These are phyloP conservation scores for Ginglymostoma cirratum DNA, from an alignment of 2,113 vertebrate species.

Conservation along the genomic window DNA sequence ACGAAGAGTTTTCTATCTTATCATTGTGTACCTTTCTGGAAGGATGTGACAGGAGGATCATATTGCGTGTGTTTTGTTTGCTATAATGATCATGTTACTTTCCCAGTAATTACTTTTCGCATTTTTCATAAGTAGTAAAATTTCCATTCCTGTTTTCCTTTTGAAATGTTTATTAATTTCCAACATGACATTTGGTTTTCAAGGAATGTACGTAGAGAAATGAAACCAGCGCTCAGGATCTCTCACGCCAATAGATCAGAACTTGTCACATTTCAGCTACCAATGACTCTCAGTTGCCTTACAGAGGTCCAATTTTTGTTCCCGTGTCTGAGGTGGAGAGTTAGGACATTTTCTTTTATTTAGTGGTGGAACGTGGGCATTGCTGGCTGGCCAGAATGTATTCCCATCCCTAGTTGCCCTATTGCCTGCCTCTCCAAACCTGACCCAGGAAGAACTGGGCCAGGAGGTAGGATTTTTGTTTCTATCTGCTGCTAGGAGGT, in stretches of 20 bases:
- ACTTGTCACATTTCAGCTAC: background rate
- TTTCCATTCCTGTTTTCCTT: background rate
- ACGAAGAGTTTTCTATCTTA: background rate
- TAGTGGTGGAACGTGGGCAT: no score
- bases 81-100: background rate
- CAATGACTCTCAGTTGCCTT: background rate
- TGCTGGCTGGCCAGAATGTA: no score
- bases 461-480: background rate
- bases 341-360: no score
- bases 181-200: background rate
- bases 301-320: background rate
- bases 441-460: background rate
- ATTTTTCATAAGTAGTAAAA: background rate
- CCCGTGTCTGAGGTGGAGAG: no score
- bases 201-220: background rate
- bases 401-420: no score
- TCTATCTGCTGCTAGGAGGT: no score
- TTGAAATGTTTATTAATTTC: background rate
- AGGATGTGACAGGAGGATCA: background rate
- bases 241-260: background rate
- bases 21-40: background rate
- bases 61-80: background rate
- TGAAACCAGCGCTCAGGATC: background rate
- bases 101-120: background rate
- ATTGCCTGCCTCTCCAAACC: no score